A percentile compares a stretch with the other conserved stretches of the same genome.
Evolutionary conservation across 2,113 vertebrate genomes (phyloP).

Genomic region (Phalacrocorax carbo): DNA sequence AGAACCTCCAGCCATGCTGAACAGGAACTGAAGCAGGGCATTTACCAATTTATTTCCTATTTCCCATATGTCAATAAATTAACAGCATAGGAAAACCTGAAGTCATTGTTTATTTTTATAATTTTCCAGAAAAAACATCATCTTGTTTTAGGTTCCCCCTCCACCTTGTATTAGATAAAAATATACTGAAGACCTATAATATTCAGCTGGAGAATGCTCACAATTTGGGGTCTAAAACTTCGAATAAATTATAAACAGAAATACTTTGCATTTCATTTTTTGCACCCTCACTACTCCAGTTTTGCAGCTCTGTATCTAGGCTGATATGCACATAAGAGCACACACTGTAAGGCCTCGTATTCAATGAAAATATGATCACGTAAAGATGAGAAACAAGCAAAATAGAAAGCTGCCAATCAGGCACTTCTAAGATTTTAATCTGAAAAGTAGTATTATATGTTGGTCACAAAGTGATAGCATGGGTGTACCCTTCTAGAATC

Average conservation of each 20-base stretch:
- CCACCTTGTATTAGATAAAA: neutral
- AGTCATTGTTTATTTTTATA: neutral
- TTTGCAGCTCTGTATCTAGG: neutral
- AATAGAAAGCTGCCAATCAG: neutral
- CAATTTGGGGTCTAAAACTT: neutral
- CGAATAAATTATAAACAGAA: neutral
- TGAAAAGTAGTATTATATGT: neutral
- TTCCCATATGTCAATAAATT: constrained; percentile 12
- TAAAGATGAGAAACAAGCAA: neutral
- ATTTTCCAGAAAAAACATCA: neutral
- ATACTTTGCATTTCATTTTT: neutral
- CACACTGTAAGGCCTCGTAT: neutral
- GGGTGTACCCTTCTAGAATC: neutral
- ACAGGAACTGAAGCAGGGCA: neutral
- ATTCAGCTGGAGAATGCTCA: neutral
- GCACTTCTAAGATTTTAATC: neutral
- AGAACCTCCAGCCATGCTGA: neutral
- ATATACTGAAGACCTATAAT: neutral
- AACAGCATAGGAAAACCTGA: neutral
- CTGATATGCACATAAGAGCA: neutral
- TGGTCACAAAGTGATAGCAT: neutral
- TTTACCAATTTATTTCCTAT: neutral
- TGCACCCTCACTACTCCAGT: neutral
- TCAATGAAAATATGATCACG: neutral
- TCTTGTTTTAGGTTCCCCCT: neutral